Evolutionary conservation across 1,140 invertebrate genomes (phyloP).

Genomic region (Pantala flavescens): DNA sequence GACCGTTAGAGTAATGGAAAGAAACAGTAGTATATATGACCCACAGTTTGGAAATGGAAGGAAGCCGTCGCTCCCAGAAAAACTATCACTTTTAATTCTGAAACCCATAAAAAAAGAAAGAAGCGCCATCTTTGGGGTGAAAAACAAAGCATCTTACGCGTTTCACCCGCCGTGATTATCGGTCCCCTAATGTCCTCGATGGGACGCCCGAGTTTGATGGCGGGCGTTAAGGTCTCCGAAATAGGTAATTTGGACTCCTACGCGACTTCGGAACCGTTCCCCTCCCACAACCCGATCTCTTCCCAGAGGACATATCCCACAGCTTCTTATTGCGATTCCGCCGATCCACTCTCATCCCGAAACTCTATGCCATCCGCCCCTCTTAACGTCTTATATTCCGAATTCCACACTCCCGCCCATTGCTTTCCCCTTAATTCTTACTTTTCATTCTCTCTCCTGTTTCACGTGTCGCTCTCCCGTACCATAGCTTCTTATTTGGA

Average conservation of each 20-base stretch:
- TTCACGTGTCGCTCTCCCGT: too few relatives aligned
- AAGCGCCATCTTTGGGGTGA: too few relatives aligned
- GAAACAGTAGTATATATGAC: too few relatives aligned
- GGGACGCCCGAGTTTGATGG: neutral
- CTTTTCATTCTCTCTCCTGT: too few relatives aligned
- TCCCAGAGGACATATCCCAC: neutral
- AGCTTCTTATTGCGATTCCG: neutral
- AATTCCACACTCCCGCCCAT: too few relatives aligned
- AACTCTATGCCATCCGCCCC: neutral
- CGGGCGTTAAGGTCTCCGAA: slow-evolving; percentile 2
- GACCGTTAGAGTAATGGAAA: too few relatives aligned
- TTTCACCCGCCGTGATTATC: neutral
- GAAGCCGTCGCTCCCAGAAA: too few relatives aligned
- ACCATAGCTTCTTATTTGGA: too few relatives aligned
- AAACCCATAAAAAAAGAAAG: too few relatives aligned
- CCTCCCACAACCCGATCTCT: neutral
- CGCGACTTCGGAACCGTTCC: neutral
- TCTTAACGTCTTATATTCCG: neutral
- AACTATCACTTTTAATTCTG: too few relatives aligned
- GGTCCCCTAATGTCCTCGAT: neutral
- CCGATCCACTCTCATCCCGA: neutral
- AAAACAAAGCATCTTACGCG: neutral
- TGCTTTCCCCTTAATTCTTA: too few relatives aligned
- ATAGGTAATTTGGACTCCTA: neutral
- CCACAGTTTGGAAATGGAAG: too few relatives aligned